phyloP scores from a whole-genome alignment of 2,888 invertebrate species.

The Pteria penguin region DNA sequence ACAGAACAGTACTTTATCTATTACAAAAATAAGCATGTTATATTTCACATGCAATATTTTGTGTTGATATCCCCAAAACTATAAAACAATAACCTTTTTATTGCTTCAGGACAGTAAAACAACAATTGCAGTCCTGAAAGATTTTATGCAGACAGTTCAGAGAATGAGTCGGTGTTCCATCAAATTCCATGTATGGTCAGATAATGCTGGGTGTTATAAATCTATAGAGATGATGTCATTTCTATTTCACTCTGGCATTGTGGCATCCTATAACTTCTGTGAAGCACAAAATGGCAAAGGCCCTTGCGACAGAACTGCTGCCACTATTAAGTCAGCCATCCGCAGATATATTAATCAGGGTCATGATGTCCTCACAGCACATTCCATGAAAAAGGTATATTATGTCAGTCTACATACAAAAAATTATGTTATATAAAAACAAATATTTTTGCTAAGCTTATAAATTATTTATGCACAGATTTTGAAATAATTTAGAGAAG shows the following conservation, averaged over 20 bases:
- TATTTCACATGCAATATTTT: no score
- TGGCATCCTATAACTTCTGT: constrained; percentile 1
- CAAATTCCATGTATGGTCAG: constrained; percentile 21
- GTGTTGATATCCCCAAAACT: no score
- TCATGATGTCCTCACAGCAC: constrained; percentile 18
- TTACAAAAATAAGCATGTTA: constrained; percentile 16
- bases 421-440: no score
- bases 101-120: constrained; percentile 4
- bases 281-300: constrained; percentile 24
- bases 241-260: background rate
- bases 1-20: no score
- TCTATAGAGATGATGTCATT: constrained; percentile 7
- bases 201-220: constrained; percentile 20
- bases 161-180: background rate
- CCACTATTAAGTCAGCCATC: constrained; percentile 15
- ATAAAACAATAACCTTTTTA: no score
- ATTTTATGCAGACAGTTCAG: constrained; percentile 11
- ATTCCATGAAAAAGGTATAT: constrained; percentile 9
- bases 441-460: no score
- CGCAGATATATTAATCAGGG: constrained; percentile 22
- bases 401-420: no score
- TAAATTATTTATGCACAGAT: no score
- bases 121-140: background rate
- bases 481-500: no score
- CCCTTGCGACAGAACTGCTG: constrained; percentile 14